A percentile compares a stretch with the other conserved stretches of the same genome.
Evolutionary conservation across 2,888 invertebrate species (phyloP).

Genomic region (Orthosia cruda): DNA sequence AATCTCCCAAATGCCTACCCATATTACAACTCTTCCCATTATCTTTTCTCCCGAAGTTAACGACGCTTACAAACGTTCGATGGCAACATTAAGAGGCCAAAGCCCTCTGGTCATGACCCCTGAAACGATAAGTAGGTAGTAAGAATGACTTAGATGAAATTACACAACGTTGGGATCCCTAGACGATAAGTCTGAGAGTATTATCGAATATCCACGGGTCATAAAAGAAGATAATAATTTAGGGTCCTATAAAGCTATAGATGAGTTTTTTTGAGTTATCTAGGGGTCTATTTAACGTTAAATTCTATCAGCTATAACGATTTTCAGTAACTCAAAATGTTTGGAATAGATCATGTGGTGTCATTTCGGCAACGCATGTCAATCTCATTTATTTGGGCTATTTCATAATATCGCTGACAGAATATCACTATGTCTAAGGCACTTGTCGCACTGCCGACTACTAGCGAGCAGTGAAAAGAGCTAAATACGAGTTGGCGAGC

Average conservation of each 20-base stretch:
- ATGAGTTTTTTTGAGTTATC: neutral
- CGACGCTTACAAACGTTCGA: neutral
- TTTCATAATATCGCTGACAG: too few species aligned
- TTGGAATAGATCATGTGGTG: too few species aligned
- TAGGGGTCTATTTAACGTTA: neutral
- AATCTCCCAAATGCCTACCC: neutral
- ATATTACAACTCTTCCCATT: neutral
- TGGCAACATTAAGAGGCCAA: slow-evolving; percentile 13
- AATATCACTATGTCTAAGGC: too few species aligned
- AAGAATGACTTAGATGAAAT: slow-evolving; percentile 34
- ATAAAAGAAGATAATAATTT: slow-evolving; percentile 22
- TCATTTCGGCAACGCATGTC: too few species aligned
- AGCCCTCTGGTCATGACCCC: slow-evolving; percentile 36
- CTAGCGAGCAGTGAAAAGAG: too few species aligned
- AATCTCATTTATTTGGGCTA: too few species aligned
- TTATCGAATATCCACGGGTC: slow-evolving; percentile 26
- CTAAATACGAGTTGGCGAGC: too few species aligned
- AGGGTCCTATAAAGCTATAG: neutral
- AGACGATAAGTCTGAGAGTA: slow-evolving; percentile 8
- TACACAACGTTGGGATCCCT: neutral
- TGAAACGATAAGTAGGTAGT: slow-evolving; percentile 33
- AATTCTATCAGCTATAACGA: too few species aligned
- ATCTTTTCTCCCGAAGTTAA: slow-evolving; percentile 13
- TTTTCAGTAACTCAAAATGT: too few species aligned
- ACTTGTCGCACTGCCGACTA: too few species aligned